Evolutionary conservation across 2,113 vertebrate genomes (phyloP).

Genomic region (Tichodroma muraria): DNA sequence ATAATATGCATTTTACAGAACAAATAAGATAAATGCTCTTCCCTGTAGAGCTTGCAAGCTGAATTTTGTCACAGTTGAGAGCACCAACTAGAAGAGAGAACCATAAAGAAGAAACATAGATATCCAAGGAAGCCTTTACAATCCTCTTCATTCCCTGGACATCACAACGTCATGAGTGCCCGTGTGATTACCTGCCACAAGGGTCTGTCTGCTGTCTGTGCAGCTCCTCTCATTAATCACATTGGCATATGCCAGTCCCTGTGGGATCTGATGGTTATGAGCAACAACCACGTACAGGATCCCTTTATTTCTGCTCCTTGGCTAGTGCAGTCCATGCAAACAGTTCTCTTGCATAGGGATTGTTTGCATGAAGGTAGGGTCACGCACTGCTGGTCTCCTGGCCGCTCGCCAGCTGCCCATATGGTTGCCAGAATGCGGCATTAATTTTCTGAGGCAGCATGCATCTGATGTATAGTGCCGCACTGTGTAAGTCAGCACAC

Average conservation of each 20-base stretch:
- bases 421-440: constrained; percentile 29
- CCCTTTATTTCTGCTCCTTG: not conserved
- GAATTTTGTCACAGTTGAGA: not conserved
- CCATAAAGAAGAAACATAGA: not conserved
- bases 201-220: not conserved
- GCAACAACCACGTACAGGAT: not conserved
- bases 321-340: not conserved
- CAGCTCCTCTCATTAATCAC: not conserved
- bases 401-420: not conserved
- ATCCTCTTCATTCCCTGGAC: not conserved
- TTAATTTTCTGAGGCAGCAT: not conserved
- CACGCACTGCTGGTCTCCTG: not conserved
- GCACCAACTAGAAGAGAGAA: not conserved
- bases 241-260: not conserved
- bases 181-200: not conserved
- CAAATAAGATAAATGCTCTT: constrained; percentile 11
- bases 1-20: not conserved
- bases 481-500: not conserved
- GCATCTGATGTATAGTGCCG: not conserved
- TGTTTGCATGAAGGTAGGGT: not conserved
- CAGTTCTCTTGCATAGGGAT: not conserved
- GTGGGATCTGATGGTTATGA: not conserved
- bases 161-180: not conserved
- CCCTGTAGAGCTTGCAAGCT: not conserved
- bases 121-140: not conserved